These are phyloP conservation scores for Lypha dubia DNA, from an alignment of 2,888 invertebrate species.

Conservation along the genomic window DNA sequence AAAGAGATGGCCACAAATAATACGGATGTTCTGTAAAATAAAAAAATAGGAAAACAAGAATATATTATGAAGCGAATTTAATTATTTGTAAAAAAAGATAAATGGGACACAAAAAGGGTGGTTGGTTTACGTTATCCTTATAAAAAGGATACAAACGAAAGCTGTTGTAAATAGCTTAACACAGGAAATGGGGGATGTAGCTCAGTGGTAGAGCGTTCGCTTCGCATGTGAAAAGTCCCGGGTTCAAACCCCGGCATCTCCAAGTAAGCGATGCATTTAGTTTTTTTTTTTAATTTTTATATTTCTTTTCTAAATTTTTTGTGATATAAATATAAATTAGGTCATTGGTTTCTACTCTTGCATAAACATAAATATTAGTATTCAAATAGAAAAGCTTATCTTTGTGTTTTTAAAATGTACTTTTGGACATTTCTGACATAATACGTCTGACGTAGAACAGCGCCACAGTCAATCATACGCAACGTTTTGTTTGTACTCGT, in stretches of 20 bases:
- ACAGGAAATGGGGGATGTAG: constrained; percentile 75
- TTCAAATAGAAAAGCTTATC: constrained; percentile 20
- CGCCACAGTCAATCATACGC: neutral
- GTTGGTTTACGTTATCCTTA: constrained; percentile 13
- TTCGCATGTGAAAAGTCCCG: constrained; percentile 79
- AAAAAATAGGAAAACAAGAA: constrained; percentile 67
- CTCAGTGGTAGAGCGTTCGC: constrained; percentile 79
- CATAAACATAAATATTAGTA: too few species aligned
- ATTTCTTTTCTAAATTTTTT: neutral
- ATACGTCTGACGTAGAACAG: neutral
- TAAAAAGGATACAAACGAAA: constrained; percentile 23
- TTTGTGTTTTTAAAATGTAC: neutral
- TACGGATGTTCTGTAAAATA: constrained; percentile 91
- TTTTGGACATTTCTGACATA: neutral
- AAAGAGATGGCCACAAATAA: constrained; percentile 97
- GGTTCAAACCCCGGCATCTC: constrained; percentile 79
- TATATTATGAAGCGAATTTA: neutral
- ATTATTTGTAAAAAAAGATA: neutral
- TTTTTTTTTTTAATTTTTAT: neutral
- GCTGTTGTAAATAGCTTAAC: neutral
- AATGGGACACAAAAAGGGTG: neutral
- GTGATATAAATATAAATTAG: neutral
- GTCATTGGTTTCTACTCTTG: neutral
- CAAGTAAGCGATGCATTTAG: constrained; percentile 53
- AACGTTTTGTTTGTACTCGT: neutral